A percentile compares a stretch with the other conserved stretches of the same genome.
These are phyloP conservation scores for Mustelus asterias DNA, from an alignment of 2,113 vertebrate species.

Conservation along the genomic window DNA sequence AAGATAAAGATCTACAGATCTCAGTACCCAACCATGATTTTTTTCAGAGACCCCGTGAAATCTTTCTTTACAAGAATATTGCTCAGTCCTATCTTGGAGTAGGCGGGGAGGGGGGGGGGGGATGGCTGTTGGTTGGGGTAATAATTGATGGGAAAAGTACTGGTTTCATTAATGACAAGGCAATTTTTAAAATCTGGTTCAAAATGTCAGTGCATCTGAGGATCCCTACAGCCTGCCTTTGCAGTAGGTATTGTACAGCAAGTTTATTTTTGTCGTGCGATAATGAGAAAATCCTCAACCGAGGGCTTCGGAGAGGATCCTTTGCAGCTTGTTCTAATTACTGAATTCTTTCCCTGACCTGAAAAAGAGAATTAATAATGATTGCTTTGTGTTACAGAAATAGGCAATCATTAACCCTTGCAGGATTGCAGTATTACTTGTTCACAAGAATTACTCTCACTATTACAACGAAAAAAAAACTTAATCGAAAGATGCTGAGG, in stretches of 20 bases:
- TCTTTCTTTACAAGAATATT: not conserved
- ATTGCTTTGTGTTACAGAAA: constrained; percentile 13
- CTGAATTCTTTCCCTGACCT: constrained; percentile 26
- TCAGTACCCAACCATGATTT: not conserved
- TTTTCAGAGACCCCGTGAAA: not conserved
- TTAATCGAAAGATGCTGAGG: not conserved
- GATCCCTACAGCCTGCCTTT: constrained; percentile 1
- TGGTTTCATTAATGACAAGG: constrained; percentile 23
- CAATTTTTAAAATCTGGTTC: constrained; percentile 35
- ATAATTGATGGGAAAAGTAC: constrained; percentile 3
- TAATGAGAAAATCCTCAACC: constrained; percentile 36
- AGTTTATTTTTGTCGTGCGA: constrained; percentile 28
- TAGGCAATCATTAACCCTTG: constrained; percentile 12
- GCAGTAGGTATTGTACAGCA: not conserved
- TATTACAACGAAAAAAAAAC: not conserved
- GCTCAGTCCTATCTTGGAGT: not conserved
- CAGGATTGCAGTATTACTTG: not conserved
- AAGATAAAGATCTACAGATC: no score
- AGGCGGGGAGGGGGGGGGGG: not conserved
- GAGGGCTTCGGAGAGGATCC: constrained; percentile 26
- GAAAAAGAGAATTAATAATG: constrained; percentile 35
- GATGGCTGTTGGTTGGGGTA: not conserved
- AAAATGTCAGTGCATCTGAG: constrained; percentile 34
- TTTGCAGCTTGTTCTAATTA: constrained; percentile 35
- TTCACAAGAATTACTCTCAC: not conserved